Evolutionary conservation across 2,888 invertebrate genomes (phyloP).

Genomic region (Argynnis bischoffii): DNA sequence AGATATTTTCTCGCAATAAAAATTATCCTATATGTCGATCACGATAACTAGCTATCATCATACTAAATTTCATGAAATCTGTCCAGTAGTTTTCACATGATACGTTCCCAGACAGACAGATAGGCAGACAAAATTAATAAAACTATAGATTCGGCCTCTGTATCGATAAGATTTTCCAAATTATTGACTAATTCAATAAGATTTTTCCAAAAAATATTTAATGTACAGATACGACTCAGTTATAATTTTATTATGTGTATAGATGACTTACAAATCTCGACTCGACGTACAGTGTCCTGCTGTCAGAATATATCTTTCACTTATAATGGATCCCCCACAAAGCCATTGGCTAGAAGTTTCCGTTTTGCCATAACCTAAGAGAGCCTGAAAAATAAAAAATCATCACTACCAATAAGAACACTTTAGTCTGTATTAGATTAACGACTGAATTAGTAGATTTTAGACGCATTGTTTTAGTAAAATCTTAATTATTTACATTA

Average conservation of each 20-base stretch:
- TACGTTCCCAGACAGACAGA: neutral
- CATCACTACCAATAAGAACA: no score
- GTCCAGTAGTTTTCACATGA: neutral
- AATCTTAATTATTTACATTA: no score
- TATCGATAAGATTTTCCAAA: no score
- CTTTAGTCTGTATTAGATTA: no score
- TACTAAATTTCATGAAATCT: no score
- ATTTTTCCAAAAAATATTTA: neutral
- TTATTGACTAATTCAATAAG: no score
- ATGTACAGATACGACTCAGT: neutral
- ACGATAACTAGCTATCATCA: no score
- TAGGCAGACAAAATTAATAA: neutral
- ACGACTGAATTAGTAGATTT: no score
- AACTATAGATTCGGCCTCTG: neutral
- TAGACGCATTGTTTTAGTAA: no score
- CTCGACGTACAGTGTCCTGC: conserved; percentile 55
- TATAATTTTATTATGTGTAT: no score
- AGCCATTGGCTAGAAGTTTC: conserved; percentile 44
- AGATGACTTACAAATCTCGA: conserved; percentile 44
- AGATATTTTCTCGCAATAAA: no score
- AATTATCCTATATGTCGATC: no score
- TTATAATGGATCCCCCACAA: conserved; percentile 57
- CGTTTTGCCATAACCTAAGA: conserved; percentile 51
- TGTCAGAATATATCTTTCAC: conserved; percentile 56
- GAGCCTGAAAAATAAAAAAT: conserved; percentile 44